phyloP scores from a whole-genome alignment of 2,888 invertebrate genomes.

The Philaethria dido region DNA sequence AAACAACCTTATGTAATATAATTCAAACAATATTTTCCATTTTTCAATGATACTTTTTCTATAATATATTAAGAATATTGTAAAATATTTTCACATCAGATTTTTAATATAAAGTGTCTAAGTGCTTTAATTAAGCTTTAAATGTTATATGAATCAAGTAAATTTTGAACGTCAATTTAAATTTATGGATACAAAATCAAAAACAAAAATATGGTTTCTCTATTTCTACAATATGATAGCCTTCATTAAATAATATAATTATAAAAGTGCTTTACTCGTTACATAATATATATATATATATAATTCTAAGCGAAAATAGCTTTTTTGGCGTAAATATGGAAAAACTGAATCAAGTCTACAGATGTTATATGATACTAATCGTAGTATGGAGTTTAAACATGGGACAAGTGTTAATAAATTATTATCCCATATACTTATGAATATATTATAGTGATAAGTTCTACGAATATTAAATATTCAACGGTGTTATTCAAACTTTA shows the following conservation, averaged over 20 bases:
- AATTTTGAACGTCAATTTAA: neutral
- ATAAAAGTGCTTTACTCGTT: no score
- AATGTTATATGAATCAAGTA: neutral
- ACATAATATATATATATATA: no score
- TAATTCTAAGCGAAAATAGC: neutral
- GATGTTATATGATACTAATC: slow-evolving; percentile 1
- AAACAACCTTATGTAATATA: no score
- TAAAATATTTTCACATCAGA: neutral
- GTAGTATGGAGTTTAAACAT: slow-evolving; percentile 4
- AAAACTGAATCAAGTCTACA: neutral
- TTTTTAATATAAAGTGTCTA: neutral
- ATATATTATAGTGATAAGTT: neutral
- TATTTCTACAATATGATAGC: no score
- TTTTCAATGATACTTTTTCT: neutral
- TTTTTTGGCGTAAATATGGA: neutral
- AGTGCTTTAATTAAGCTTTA: neutral
- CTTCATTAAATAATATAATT: no score
- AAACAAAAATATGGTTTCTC: no score
- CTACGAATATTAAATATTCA: neutral
- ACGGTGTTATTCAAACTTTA: no score
- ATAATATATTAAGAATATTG: neutral
- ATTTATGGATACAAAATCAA: no score
- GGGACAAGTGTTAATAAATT: neutral
- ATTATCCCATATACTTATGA: neutral
- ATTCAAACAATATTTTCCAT: neutral